Evolutionary conservation across 1,140 invertebrate genomes (phyloP).

Genomic region (Calephelis virginiensis): DNA sequence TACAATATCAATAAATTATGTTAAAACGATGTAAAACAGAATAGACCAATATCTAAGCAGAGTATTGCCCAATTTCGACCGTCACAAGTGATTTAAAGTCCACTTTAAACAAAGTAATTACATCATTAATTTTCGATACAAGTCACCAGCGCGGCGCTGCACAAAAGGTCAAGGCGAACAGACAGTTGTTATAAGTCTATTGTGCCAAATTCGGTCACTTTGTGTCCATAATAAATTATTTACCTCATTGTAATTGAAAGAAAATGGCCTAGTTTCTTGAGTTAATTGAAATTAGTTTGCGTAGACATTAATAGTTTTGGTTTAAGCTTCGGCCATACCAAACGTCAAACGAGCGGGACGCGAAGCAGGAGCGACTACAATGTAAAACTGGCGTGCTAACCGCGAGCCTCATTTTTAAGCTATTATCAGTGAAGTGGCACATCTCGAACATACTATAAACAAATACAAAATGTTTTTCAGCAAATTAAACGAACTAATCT

Average conservation of each 20-base stretch:
- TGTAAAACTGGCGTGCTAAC: too few relatives aligned
- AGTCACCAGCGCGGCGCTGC: slow-evolving; percentile 13
- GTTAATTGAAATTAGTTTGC: too few relatives aligned
- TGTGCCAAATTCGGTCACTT: slow-evolving; percentile 17
- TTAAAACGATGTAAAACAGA: slow-evolving; percentile 5
- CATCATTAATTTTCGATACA: slow-evolving; percentile 14
- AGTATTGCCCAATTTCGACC: slow-evolving; percentile 10
- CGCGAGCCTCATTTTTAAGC: too few relatives aligned
- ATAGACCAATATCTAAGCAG: slow-evolving; percentile 7
- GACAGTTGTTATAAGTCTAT: slow-evolving; percentile 15
- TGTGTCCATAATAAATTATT: slow-evolving; percentile 4
- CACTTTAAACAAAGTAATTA: slow-evolving; percentile 13
- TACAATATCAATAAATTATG: neutral
- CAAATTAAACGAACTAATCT: too few relatives aligned
- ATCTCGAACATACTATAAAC: too few relatives aligned
- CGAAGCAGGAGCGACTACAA: too few relatives aligned
- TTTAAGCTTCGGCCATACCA: too few relatives aligned
- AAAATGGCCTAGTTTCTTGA: neutral
- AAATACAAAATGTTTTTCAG: too few relatives aligned
- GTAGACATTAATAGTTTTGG: too few relatives aligned
- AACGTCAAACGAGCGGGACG: too few relatives aligned
- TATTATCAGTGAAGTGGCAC: too few relatives aligned
- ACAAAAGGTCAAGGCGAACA: slow-evolving; percentile 14
- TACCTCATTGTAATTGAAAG: neutral
- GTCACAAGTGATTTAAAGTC: slow-evolving; percentile 7